Conservation (phyloP, 2,888 invertebrate genomes). For the Selenia dentaria region DNA sequence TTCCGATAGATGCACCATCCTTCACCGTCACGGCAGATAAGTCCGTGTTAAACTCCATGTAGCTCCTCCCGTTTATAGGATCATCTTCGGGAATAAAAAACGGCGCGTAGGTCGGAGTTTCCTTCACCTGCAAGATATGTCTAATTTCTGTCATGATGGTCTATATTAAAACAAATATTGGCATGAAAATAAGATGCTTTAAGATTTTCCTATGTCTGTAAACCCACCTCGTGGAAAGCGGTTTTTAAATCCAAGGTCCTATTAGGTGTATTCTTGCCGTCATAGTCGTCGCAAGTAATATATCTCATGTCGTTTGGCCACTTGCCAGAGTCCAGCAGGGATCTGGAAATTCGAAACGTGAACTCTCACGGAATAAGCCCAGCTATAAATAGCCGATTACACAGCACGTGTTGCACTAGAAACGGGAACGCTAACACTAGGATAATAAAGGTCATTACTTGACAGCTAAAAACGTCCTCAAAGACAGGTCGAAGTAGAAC, state of each 20-base stretch:
- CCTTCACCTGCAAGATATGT: constrained; percentile 73
- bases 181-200: constrained; percentile 6
- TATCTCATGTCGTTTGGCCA: constrained; percentile 91
- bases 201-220: constrained; percentile 34
- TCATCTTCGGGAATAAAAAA: constrained; percentile 86
- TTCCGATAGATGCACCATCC: constrained; percentile 89
- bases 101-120: constrained; percentile 89
- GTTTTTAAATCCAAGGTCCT: constrained; percentile 89
- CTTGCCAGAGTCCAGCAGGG: constrained; percentile 88
- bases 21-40: constrained; percentile 89
- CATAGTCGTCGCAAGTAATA: constrained; percentile 91
- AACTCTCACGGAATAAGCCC: constrained; percentile 70
- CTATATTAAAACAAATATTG: constrained; percentile 16
- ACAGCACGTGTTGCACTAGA: constrained; percentile 57
- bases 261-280: constrained; percentile 90
- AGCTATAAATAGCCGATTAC: constrained; percentile 66
- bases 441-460: constrained; percentile 85
- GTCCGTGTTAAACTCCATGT: constrained; percentile 90
- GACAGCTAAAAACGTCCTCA: constrained; percentile 89
- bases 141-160: constrained; percentile 8
- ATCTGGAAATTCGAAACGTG: constrained; percentile 82
- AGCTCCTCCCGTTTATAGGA: constrained; percentile 88
- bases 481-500: constrained; percentile 94
- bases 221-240: constrained; percentile 87
- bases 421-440: constrained; percentile 53